Evolutionary conservation across 2,113 vertebrate species (phyloP).

Genomic region (Rallus limicola): DNA sequence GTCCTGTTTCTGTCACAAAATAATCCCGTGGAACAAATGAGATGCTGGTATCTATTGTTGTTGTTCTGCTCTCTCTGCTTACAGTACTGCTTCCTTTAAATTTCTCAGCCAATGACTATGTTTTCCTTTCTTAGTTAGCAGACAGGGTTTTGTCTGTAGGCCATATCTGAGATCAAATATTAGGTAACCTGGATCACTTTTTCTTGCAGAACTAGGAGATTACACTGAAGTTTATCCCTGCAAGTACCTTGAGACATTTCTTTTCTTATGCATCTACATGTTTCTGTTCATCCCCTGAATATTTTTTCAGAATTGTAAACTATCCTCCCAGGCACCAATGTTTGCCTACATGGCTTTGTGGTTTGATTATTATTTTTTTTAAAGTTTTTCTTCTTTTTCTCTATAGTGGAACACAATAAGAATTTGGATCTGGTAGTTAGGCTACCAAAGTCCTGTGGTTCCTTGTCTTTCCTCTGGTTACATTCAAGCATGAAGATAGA

Average conservation of each 20-base stretch:
- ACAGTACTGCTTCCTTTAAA: rapidly evolving
- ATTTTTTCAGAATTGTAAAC: neutral
- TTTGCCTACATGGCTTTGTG: neutral
- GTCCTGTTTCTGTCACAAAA: neutral
- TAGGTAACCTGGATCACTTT: neutral
- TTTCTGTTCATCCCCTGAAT: neutral
- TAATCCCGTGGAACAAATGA: neutral
- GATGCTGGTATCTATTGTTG: neutral
- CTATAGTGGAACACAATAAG: neutral
- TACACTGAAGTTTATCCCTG: rapidly evolving
- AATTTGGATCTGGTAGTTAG: neutral
- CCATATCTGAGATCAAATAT: neutral
- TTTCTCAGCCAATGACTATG: neutral
- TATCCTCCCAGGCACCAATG: rapidly evolving
- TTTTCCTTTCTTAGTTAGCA: neutral
- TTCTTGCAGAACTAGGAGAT: neutral
- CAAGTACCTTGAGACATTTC: neutral
- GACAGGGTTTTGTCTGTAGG: neutral
- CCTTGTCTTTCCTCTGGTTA: neutral
- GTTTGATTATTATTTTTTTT: neutral
- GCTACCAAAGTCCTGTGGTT: rapidly evolving
- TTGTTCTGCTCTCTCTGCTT: neutral
- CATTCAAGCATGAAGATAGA: neutral
- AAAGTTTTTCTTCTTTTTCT: neutral
- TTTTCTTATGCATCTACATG: rapidly evolving